Percentiles rank a stretch among this genome's conserved stretches.
Conservation (phyloP, 2,888 invertebrate genomes). For the Lissonota sp. region DNA sequence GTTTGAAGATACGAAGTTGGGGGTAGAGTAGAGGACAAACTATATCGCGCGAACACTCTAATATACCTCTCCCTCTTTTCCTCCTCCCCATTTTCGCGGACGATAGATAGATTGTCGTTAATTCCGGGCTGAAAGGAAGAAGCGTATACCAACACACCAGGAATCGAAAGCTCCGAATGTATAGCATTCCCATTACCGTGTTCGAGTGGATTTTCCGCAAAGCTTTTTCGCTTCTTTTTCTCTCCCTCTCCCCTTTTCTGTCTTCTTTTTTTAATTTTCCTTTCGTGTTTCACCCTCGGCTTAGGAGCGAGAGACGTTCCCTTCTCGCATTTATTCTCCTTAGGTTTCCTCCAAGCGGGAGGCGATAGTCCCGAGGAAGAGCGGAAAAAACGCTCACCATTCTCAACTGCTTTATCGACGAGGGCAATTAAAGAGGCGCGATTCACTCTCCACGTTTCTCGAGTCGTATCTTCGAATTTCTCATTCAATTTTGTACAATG, state of each 20-base stretch:
- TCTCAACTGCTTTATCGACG: not conserved
- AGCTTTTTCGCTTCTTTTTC: constrained; percentile 11
- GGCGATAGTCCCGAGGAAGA: not conserved
- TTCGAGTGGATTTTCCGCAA: constrained; percentile 40
- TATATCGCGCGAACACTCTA: constrained; percentile 39
- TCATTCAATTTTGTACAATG: not conserved
- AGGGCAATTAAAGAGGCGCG: constrained; percentile 1
- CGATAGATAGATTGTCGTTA: constrained; percentile 52
- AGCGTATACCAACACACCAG: constrained; percentile 3
- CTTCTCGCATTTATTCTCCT: constrained; percentile 2
- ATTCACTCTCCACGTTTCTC: not conserved
- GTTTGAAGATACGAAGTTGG: constrained; percentile 11
- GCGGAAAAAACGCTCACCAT: not conserved
- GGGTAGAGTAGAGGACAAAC: constrained; percentile 30
- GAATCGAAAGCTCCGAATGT: constrained; percentile 43
- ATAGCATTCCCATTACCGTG: constrained; percentile 20
- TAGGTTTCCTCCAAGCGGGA: not conserved
- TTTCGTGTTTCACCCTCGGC: not conserved
- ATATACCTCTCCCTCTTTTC: constrained; percentile 29
- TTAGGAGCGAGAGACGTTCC: not conserved
- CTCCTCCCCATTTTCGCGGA: not conserved
- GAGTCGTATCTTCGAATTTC: not conserved
- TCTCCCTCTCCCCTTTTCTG: not conserved
- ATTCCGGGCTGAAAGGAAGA: constrained; percentile 45
- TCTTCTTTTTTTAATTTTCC: constrained; percentile 19